Percentiles rank a stretch among this genome's conserved stretches.
Evolutionary conservation across 1,140 invertebrate genomes (phyloP).

Genomic region (Macrostomum lignano): DNA sequence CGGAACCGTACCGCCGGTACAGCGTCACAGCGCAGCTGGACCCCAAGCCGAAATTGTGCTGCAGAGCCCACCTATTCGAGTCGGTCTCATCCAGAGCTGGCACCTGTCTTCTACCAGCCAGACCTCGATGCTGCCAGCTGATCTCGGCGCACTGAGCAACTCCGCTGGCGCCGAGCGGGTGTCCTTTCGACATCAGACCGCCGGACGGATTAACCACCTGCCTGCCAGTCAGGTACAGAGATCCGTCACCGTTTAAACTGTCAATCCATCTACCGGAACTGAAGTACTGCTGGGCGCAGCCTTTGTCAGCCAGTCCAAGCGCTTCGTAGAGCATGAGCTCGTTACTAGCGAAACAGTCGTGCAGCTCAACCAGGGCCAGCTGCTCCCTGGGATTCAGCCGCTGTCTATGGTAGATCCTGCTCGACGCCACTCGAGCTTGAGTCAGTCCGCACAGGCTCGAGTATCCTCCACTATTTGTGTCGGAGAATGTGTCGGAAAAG

Average conservation of each 20-base stretch:
- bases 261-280: neutral
- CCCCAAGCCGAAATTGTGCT: constrained; percentile 88
- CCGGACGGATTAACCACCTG: constrained; percentile 89
- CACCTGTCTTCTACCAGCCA: constrained; percentile 67
- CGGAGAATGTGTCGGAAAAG: too few relatives aligned
- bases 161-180: constrained; percentile 79
- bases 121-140: constrained; percentile 56
- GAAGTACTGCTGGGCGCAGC: constrained; percentile 18
- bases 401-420: too few relatives aligned
- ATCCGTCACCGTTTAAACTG: constrained; percentile 50
- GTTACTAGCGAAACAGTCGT: constrained; percentile 93
- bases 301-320: constrained; percentile 58
- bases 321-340: constrained; percentile 92
- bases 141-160: constrained; percentile 79
- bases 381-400: too few relatives aligned
- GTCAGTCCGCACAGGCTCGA: too few relatives aligned
- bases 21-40: too few relatives aligned
- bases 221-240: constrained; percentile 74
- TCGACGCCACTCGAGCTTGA: too few relatives aligned
- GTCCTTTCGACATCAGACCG: constrained; percentile 86
- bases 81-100: too few relatives aligned
- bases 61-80: constrained; percentile 52
- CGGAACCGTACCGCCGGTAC: too few relatives aligned
- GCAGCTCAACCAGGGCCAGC: too few relatives aligned
- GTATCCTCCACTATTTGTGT: too few relatives aligned